Base-by-base conservation (phyloP, 64 coral and sea anemone species). In the Cladopsammia gracilis region DNA sequence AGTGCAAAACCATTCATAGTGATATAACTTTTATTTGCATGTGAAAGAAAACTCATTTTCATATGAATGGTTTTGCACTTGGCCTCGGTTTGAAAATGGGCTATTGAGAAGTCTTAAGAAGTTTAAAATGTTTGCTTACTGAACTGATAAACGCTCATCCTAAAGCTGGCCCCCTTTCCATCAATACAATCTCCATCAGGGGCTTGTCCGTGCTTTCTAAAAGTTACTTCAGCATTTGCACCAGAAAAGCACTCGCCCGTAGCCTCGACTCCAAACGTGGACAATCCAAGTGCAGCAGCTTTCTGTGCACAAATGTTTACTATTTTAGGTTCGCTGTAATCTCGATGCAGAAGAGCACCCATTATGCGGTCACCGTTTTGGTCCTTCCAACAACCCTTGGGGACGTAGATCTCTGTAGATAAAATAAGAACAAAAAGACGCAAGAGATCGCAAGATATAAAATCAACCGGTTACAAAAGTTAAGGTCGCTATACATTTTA, bases 241-340 rank as follows among this genome's bases (percentile, higher is more conserved):
- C 77, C 77, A 13, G 77, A 81, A 44, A 81, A 81, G n/a, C 77
- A 81, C 50, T 81, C 53, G 52, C 77, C 77, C 13, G 53, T 5
- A 42, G 53, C 77, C 77, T 81, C 77, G 12, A 81, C 77, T 81
- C 77, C 77, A 59, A 81, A 81, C 77, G 57, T 50, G 47, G 22
- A 56, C 34, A 58, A 81, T 15, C 77, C 77, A n/a, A 4, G 20
- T 0, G 22, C 77, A 42, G n/a, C 56, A 59, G 77, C 77, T 59
- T 59, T 81, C 77, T 81, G 47, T 34, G 77, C 8, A 52, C 77
- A 81, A 24, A 16, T 14, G 5, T 81, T 54, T 24, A 81, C 77
- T 26, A 81, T 60, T n/a, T 25, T 81, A 43, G 77, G 10, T 10
- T 44, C 58, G 24, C 20, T 58, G 16, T 34, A 81, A 34, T 81